Percentiles rank a stretch among this genome's conserved stretches.
These are phyloP conservation scores for Charanyca ferruginea DNA, from an alignment of 2,888 invertebrate genomes.

Conservation along the genomic window DNA sequence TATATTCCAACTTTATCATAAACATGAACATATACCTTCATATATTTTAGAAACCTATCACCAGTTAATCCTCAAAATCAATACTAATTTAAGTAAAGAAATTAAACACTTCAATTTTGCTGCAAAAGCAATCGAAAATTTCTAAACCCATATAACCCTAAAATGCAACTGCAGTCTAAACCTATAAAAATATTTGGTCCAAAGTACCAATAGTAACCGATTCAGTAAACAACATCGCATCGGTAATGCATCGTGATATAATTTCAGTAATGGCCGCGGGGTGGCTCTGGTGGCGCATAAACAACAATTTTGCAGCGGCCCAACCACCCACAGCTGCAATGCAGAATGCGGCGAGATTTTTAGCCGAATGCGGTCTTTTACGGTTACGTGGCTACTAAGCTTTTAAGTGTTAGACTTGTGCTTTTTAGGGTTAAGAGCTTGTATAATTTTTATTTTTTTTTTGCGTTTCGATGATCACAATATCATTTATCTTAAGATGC, in stretches of 20 bases:
- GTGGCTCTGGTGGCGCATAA: constrained; percentile 67
- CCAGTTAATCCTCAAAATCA: no score
- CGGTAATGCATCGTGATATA: constrained; percentile 62
- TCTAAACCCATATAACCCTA: constrained; percentile 1
- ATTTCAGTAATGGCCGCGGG: constrained; percentile 62
- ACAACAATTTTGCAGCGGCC: constrained; percentile 72
- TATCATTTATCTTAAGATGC: no score
- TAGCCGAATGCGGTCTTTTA: constrained; percentile 61
- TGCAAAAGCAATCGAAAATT: neutral
- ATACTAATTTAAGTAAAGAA: no score
- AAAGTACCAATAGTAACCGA: constrained; percentile 23
- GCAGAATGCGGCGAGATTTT: constrained; percentile 66
- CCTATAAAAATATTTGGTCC: constrained; percentile 7
- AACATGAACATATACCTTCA: no score
- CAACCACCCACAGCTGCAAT: constrained; percentile 62
- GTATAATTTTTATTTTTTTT: neutral
- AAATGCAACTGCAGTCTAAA: constrained; percentile 2
- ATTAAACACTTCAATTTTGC: no score
- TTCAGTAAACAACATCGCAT: constrained; percentile 57
- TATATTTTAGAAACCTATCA: no score
- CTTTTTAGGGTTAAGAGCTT: neutral
- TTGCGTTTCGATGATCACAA: no score
- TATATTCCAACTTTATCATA: constrained; percentile 9
- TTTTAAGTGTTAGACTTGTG: constrained; percentile 22
- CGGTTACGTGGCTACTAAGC: constrained; percentile 32